These are phyloP conservation scores for Daktulosphaira vitifoliae DNA, from an alignment of 1,140 invertebrate genomes.

Conservation along the genomic window DNA sequence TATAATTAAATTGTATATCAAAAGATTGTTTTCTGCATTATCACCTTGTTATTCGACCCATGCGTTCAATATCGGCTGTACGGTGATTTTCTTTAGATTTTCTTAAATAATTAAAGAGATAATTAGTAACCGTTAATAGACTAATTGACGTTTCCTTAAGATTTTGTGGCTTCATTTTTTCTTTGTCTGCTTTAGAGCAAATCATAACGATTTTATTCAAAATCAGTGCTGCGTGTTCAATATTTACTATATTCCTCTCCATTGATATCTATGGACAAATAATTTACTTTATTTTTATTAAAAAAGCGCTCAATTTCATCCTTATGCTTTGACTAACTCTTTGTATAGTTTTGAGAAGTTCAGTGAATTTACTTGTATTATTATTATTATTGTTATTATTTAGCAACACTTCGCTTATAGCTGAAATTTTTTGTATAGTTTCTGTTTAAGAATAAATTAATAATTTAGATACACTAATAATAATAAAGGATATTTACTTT, in stretches of 20 bases:
- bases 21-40: no score
- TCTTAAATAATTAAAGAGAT: slow-evolving; percentile 9
- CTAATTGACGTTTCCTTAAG: background rate
- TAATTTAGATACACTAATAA: no score
- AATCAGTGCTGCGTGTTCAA: background rate
- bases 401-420: background rate
- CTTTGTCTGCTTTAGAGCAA: background rate
- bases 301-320: background rate
- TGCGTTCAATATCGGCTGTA: background rate
- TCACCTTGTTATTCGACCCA: background rate
- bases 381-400: background rate
- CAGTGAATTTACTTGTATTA: background rate
- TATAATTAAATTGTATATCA: no score
- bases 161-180: background rate
- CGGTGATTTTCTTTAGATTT: background rate
- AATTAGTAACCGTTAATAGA: background rate
- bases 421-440: background rate
- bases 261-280: background rate
- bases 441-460: background rate
- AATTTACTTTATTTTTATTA: background rate
- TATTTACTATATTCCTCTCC: background rate
- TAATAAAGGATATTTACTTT: background rate
- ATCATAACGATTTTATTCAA: background rate
- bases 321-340: background rate
- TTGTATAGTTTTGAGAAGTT: background rate